A percentile compares a stretch with the other conserved stretches of the same genome.
Conservation (phyloP, 2,888 invertebrate species). For the Nomada fucata region DNA sequence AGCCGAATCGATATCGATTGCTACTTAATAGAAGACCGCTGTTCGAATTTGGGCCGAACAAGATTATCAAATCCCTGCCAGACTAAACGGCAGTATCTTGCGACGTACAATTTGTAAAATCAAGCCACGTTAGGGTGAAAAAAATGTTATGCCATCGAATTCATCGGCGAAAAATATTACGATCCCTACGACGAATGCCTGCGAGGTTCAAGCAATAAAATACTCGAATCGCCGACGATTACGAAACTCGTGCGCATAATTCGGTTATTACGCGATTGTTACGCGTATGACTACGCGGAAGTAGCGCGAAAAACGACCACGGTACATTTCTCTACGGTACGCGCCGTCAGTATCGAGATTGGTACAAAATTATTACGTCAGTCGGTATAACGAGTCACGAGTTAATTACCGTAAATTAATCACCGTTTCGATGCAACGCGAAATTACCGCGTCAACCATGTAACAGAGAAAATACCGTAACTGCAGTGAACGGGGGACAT, state of each 20-base stretch:
- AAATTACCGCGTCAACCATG: slow-evolving; percentile 14
- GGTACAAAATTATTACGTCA: slow-evolving; percentile 10
- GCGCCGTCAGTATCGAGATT: not conserved
- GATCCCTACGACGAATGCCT: not conserved
- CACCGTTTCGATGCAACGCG: slow-evolving; percentile 23
- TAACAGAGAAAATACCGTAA: slow-evolving; percentile 24
- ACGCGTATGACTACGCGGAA: not conserved
- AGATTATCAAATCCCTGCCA: slow-evolving; percentile 34
- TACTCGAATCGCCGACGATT: not conserved
- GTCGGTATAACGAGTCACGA: slow-evolving; percentile 8
- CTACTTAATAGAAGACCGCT: slow-evolving; percentile 45
- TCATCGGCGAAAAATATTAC: not conserved
- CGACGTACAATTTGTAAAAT: not conserved
- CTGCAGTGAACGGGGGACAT: not conserved
- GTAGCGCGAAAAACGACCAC: not conserved
- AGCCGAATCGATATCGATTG: slow-evolving; percentile 42
- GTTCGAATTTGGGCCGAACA: slow-evolving; percentile 11
- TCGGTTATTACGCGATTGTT: slow-evolving; percentile 2
- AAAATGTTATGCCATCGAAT: too few species aligned
- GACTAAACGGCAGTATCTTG: not conserved
- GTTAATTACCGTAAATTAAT: slow-evolving; percentile 52
- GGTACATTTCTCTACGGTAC: slow-evolving; percentile 14
- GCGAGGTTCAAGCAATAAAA: too few species aligned
- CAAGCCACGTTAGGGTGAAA: too few species aligned
- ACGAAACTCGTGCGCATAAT: not conserved